Base-by-base conservation (phyloP, 1,140 invertebrate genomes). In the Cheumatopsyche charites region DNA sequence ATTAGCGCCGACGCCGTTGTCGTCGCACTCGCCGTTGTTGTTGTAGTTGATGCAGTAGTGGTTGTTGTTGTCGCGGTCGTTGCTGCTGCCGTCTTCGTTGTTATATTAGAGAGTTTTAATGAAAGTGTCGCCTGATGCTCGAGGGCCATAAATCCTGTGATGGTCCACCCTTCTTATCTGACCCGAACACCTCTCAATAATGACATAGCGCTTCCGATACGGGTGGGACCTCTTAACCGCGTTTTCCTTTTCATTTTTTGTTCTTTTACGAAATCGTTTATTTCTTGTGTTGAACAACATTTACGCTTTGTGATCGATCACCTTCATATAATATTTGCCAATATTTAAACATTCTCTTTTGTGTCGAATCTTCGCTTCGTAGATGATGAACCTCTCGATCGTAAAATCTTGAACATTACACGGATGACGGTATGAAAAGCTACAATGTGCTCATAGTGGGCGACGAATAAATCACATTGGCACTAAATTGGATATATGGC, bases 141-240 rank as follows among this genome's bases (percentile, higher is more conserved):
- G 52, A 58, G n/a, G 70, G 55, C 52, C 45, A 65, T 65, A 71
- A 71, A 71, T 71, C 19, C 13, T 71, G 19, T 7, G 52, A n/a
- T 63, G 55, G 55, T 47, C 58, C 23, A 36, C 13, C 66, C 19
- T 62, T 63, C 58, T 71, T 62, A 71, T 62, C 58, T 29, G 21
- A 71, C 36, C 43, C 62, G 29, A 49, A 63, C 58, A 63, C 58
- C 69, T 62, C 61, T 71, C 69, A 71, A 71, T 71, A 71, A 71
- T 71, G 69, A 71, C 69, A 62, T 49, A 62, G 69, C 58, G 69
- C 42, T 62, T 49, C 42, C 61, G 69, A 71, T 71, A 71, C 67
- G n/a, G 47, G 47, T 15, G 41, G 55, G 23, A 66, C 63, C 63
- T 66, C 63, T 66, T 66, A 66, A 66, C 63, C 63, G 19, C 17